Evolutionary conservation across 2,113 vertebrate genomes (phyloP), one percentile per base, ranked within the genome.

Genomic region (Origma solitaria): DNA sequence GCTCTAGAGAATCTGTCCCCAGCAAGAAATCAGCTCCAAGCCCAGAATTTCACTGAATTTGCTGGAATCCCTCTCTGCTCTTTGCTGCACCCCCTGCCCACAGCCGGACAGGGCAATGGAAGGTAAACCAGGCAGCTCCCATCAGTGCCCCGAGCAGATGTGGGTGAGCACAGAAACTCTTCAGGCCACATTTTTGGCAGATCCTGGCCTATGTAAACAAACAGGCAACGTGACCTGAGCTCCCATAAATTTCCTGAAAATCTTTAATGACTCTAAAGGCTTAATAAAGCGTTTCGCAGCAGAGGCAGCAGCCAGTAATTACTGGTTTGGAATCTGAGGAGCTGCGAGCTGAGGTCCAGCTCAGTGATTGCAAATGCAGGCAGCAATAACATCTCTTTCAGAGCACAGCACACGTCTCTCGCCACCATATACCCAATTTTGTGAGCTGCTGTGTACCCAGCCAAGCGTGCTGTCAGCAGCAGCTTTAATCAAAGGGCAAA

Each of bases 251-350:
- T 94, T 92, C 81, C 88, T 96, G 94, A 95, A 95, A 95, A 92
- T 94, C 78, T 78, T 88, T 95, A 96, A 91, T 94, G 86, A 84
- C 69, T 94, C 85, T 96, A 71, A 95, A 96, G 49, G 84, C 90
- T 95, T 95, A 95, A 96, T 94, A 73, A 97, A 97, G 93, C 70
- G 83, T 94, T 95, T 95, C 93, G 94, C 85, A 95, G 96, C 93
- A 82, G 53, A 90, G 65, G 78, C 83, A 94, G 88, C 71, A 93
- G 94, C 35, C 86, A 49, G 84, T 93, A 92, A 92, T 95, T 91
- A 90, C 3, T 28, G 68, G 37, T 95, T 96, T 96, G 96, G 92
- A 94, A 91, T 79, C 81, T 68, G 87, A 61, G 84, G 92, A 83
- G 73, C 18, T 83, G 62, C 80, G 57, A 96, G 92, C 44, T 8